Base-by-base conservation (phyloP, 92 coral and sea anemone species). In the Montipora capitata region DNA sequence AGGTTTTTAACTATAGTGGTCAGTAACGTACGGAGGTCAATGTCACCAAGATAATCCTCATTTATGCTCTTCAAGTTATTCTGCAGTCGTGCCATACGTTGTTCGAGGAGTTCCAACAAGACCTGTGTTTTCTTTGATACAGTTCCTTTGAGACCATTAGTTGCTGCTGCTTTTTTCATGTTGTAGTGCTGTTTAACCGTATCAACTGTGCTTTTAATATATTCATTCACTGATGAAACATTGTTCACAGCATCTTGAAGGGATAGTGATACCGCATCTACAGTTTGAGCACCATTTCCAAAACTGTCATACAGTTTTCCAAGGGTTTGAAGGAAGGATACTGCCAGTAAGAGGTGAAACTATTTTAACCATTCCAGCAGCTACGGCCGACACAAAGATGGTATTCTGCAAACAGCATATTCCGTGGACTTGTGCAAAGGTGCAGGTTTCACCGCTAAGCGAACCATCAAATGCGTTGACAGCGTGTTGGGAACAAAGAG, bases 281-380 rank as follows among this genome's bases (percentile, higher is more conserved):
- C 48, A 7, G 65, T 76, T 83, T 67, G 76, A 5, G 49, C 75
- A 44, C 83, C 72, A 73, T 82, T 88, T 42, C 72, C 88, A 88
- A 88, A 88, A 57, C 49, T 82, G 66, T 89, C 84, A 62, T 82
- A 82, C 15, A 82, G 92, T 15, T 5, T 52, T 45, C 83, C 88
- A 12, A 89, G 88, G 49, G 9, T 82, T 27, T 82, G 17, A 20
- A 82, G 89, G 42, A 89, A 83, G 18, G 93, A 20, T 20, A 82
- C 72, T 83, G 68, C 79, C 93, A 67, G 93, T 76, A 6, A 78
- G 89, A 38, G 87, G 82, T 7, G 90, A 69, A 13, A 90, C 83
- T 16, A 85, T 14, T 68, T 85, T 84, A 7, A 78, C 35, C 77
- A 61, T 48, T 16, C 93, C 85, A 68, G 93, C 89, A 78, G 68